These are phyloP conservation scores for Polyommatus icarus DNA, from an alignment of 2,888 invertebrate species.

Conservation along the genomic window DNA sequence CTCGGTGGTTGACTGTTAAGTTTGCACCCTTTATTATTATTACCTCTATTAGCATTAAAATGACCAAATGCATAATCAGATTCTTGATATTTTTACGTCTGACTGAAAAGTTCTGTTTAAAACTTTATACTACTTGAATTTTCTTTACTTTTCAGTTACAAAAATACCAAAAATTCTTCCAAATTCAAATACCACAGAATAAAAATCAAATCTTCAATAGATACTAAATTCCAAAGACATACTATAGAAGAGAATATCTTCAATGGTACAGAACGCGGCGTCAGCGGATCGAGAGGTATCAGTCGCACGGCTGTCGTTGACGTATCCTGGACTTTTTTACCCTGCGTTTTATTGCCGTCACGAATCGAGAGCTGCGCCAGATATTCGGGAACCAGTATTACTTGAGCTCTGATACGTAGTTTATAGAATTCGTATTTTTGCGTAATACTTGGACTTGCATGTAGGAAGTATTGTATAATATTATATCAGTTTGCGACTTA, in stretches of 20 bases:
- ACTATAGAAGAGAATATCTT: neutral
- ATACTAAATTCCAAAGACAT: neutral
- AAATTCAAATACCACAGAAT: neutral
- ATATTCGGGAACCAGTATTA: slow-evolving; percentile 14
- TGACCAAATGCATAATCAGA: neutral
- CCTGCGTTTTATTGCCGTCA: slow-evolving; percentile 46
- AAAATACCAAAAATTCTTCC: neutral
- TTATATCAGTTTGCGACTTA: no score
- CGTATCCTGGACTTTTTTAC: slow-evolving; percentile 51
- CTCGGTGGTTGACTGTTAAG: neutral
- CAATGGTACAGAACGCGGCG: slow-evolving; percentile 10
- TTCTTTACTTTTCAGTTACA: neutral
- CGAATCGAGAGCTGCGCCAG: slow-evolving; percentile 39
- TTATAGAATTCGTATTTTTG: neutral
- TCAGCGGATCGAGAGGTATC: slow-evolving; percentile 40
- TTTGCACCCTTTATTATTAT: neutral
- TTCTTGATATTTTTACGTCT: neutral
- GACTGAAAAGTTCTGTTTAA: neutral
- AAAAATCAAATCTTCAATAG: neutral
- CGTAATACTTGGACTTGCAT: neutral
- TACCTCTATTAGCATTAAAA: neutral
- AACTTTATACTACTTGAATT: neutral
- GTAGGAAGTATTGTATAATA: no score
- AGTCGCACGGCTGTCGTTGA: slow-evolving; percentile 38
- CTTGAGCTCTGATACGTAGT: neutral